Conservation (phyloP, 2,888 invertebrate genomes). For the Parelbella ahira region DNA sequence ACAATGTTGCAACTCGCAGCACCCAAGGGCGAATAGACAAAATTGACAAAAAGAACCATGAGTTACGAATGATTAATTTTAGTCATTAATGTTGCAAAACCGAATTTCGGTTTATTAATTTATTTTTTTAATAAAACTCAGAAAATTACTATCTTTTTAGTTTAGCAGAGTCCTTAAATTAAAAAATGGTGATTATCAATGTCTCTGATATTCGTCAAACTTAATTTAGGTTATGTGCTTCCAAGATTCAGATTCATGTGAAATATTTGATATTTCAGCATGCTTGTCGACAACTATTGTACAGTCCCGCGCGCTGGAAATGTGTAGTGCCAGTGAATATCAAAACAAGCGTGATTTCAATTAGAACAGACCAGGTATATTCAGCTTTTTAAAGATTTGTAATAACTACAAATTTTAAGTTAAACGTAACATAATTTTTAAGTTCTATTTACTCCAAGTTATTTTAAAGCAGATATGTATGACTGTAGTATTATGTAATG, state of each 20-base stretch:
- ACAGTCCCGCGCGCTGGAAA: constrained; percentile 71
- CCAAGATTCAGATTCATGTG: constrained; percentile 35
- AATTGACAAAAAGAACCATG: constrained; percentile 39
- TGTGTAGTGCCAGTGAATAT: constrained; percentile 56
- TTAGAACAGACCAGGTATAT: constrained; percentile 61
- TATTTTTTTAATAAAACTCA: constrained; percentile 32
- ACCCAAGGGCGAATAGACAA: too few species aligned
- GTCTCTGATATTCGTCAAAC: too few species aligned
- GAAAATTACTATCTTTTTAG: constrained; percentile 16
- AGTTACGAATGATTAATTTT: constrained; percentile 48
- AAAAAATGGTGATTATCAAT: constrained; percentile 27
- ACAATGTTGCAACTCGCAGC: too few species aligned
- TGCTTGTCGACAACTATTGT: constrained; percentile 68
- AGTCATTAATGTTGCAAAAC: constrained; percentile 46
- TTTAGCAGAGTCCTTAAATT: constrained; percentile 10
- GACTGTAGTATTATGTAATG: constrained; percentile 1
- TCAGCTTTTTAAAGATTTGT: too few species aligned
- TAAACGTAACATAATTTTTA: too few species aligned
- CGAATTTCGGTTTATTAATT: constrained; percentile 40
- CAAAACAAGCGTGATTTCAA: constrained; percentile 50
- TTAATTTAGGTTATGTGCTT: constrained; percentile 53
- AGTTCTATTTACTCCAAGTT: too few species aligned
- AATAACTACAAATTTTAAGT: too few species aligned
- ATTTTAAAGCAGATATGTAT: too few species aligned
- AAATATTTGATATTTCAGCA: constrained; percentile 55